Base-by-base conservation (phyloP, 2,113 vertebrate species). In the Dasyurus viverrinus region DNA sequence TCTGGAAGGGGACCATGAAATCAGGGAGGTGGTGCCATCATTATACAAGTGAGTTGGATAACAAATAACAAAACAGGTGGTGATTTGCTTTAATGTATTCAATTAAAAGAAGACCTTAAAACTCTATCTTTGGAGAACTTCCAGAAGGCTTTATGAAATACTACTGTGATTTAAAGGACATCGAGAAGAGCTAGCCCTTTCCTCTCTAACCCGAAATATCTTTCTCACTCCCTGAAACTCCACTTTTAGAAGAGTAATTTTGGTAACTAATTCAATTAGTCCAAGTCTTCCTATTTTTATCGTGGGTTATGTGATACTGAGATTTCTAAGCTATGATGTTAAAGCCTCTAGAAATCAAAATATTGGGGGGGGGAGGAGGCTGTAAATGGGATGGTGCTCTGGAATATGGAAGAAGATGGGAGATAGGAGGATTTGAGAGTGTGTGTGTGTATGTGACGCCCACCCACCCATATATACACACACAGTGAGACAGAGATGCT, bases 51-150 rank as follows among this genome's bases (percentile, higher is more conserved):
- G 50, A 52, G 50, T 52, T 52, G 9, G 50, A 52, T 42, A 84
- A 23, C 19, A 42, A 76, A 76, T 76, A 8, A 19, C 68, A 84
- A 84, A 76, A 84, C 19, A 84, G 68, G 6, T 94, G 91, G 54
- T 92, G 30, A 92, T 96, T 93, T 94, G 30, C 57, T 94, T 55
- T 42, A 95, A 93, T 26, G 91, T 48, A 95, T 42, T 53, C 93
- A 92, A 89, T 91, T 48, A 89, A 95, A 92, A 94, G 47, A 54
- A 95, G 96, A 84, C 30, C 36, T 42, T 47, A 60, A 23, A 84
- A 24, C 36, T 14, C 23, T 12, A 89, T 93, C 16, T 27, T 96
- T 93, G 60, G 54, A 94, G 93, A 90, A 93, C 52, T 92, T 96
- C 57, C 91, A 90, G 84, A 8, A 53, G 23, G 36, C 6, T 93